phyloP scores from a whole-genome alignment of 2,888 invertebrate species.

The Drosophila mayaguana region DNA sequence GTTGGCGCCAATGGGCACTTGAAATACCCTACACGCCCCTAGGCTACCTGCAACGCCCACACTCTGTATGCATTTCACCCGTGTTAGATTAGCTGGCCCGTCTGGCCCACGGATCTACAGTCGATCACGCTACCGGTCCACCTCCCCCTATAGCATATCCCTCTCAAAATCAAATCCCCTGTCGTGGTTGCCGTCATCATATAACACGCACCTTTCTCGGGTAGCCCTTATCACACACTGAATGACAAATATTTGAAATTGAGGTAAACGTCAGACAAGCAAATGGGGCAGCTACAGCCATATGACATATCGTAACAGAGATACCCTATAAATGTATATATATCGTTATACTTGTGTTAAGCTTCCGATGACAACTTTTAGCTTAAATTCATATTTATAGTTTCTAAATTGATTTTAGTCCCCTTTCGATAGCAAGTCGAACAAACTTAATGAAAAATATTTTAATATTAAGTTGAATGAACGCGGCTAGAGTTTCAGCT shows the following conservation, averaged over 20 bases:
- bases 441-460: no score
- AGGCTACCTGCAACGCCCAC: slow-evolving; percentile 1
- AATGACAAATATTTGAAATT: slow-evolving; percentile 75
- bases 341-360: background rate
- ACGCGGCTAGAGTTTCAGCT: background rate
- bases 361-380: background rate
- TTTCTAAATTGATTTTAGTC: background rate
- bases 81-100: slow-evolving; percentile 44
- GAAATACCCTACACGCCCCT: slow-evolving; percentile 8
- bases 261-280: slow-evolving; percentile 54
- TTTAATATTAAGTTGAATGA: background rate
- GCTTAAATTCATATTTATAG: no score
- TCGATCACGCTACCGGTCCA: slow-evolving; percentile 7
- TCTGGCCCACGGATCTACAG: slow-evolving; percentile 2
- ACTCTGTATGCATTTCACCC: slow-evolving; percentile 46
- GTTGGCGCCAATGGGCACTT: slow-evolving; percentile 81
- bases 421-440: background rate
- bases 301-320: slow-evolving; percentile 15
- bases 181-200: slow-evolving; percentile 25
- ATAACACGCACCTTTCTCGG: slow-evolving; percentile 57
- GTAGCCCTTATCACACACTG: slow-evolving; percentile 50
- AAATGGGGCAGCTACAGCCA: slow-evolving; percentile 3
- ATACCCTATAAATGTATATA: slow-evolving; percentile 8
- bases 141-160: background rate
- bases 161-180: slow-evolving; percentile 5